Evolutionary conservation across 2,888 invertebrate species (phyloP), one percentile per base, ranked within the genome.

Genomic region (Cosmorhoe ocellata): DNA sequence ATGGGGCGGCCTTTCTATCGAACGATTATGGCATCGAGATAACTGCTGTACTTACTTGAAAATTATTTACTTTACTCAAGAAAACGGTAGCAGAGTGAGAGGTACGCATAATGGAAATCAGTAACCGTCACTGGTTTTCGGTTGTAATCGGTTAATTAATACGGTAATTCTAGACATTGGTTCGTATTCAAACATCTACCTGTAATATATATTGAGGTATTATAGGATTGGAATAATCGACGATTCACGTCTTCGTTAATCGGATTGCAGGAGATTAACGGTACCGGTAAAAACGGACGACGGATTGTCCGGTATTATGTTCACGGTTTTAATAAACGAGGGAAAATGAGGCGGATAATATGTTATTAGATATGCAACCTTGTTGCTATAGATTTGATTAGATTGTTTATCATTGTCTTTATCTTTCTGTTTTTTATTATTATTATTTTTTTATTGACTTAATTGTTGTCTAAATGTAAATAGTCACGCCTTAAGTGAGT

Each of bases 211-310:
- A 13, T 32, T 12, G 32, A 1, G 14, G 42, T 27, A 26, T 33
- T 32, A 41, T 42, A 27, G 24, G 24, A 27, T 32, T 26, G 32
- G 33, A 18, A 9, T 46, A 39, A 39, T 34, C 33, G 33, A 8
- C 65, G 68, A 72, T 74, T 70, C 70, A 58, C 70, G 68, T 68
- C 59, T 67, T 67, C 45, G 66, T 52, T 73, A 74, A 78, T 73
- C 72, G 71, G 72, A 73, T 77, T 69, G 56, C 51, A 33, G 7
- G 56, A 62, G 59, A 65, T 65, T 67, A 64, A 60, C 63, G 61
- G 64, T 57, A 56, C 58, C 53, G 59, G 56, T 41, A 58, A 57
- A 62, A 63, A 55, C 50, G 53, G 49, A 50, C 51, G 33, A 14
- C 36, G 52, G 54, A 56, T 61, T 57, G 61, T 63, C 34, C 18